Evolutionary conservation across 1,140 invertebrate species (phyloP), one percentile per base, ranked within the genome.

Genomic region (Drosophila auraria): DNA sequence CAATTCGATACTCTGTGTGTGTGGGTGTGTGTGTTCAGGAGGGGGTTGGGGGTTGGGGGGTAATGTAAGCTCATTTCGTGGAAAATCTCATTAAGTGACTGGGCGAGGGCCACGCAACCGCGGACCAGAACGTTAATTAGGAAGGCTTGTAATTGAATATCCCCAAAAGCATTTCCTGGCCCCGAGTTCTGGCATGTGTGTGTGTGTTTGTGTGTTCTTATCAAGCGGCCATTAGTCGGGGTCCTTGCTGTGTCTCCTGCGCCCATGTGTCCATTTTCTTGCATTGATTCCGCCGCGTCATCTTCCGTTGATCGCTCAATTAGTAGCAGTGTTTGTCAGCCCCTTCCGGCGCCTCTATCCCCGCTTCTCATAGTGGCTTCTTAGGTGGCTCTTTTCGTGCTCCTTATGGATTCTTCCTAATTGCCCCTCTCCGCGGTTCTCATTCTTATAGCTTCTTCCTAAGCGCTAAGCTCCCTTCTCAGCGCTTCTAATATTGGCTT

Each of bases 101-200:
- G 54, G 71, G n/a, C 61, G 49, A 68, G 33, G 74, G 72, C 50
- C 45, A 42, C 25, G 23, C 54, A 56, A 56, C 58, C 57, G 58
- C 74, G 49, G 74, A 61, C 50, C 62, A 65, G 53, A 77, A 77
- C 57, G 63, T 78, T 78, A 78, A 78, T 78, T 61, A 78, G 76
- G 50, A 78, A 63, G 44, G 64, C 64, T 78, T 78, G 76, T 78
- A 78, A 78, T 78, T 78, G 75, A 78, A 78, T 78, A 78, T 62
- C 60, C 50, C 42, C 68, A 66, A 71, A 71, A 72, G 65, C 69
- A n/a, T 30, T 49, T 56, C 33, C 36, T n/a, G 9, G 20, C 64
- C 33, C 12, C 23, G 2, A 33, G 36, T 12, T 12, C 25, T 11
- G 3, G 17, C 60, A n/a, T n/a, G 40, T 54, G 49, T 44, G 20